Conservation (phyloP, 1,140 invertebrate species). For the Whitmania pigra region DNA sequence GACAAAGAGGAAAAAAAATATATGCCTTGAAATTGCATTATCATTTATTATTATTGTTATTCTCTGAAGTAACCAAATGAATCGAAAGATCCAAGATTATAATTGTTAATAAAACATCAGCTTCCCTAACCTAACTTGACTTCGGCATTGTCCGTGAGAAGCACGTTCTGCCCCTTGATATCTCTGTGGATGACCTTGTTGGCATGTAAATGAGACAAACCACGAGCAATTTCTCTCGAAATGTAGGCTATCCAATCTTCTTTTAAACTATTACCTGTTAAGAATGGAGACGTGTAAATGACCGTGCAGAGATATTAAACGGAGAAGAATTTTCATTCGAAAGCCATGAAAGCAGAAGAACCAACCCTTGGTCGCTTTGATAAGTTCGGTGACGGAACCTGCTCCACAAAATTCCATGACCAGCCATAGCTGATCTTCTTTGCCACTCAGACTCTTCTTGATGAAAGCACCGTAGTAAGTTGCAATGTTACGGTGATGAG, state of each 20-base stretch:
- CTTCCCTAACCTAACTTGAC: conserved; percentile 62
- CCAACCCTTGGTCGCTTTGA: conserved; percentile 56
- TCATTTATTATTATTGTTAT: no score
- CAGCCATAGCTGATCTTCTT: conserved; percentile 93
- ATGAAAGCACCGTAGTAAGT: conserved; percentile 99
- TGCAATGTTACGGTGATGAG: conserved; percentile 96
- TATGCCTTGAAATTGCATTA: no score
- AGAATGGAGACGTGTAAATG: neutral
- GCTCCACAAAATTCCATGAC: conserved; percentile 99
- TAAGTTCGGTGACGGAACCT: conserved; percentile 94
- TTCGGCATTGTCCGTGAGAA: conserved; percentile 97
- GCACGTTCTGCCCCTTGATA: conserved; percentile 98
- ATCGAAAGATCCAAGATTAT: neutral
- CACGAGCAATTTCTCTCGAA: conserved; percentile 66
- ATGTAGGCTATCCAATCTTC: conserved; percentile 99
- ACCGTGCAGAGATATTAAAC: neutral
- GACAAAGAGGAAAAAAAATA: no score
- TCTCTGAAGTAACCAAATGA: no score
- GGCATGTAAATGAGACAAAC: conserved; percentile 88
- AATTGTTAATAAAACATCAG: neutral
- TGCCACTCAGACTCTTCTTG: conserved; percentile 89
- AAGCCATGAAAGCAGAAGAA: neutral
- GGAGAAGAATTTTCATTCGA: neutral
- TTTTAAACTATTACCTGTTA: conserved; percentile 54
- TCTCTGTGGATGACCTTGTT: conserved; percentile 99